Evolutionary conservation across 2,888 invertebrate genomes (phyloP).

Genomic region (Alviniconcha strummeri): DNA sequence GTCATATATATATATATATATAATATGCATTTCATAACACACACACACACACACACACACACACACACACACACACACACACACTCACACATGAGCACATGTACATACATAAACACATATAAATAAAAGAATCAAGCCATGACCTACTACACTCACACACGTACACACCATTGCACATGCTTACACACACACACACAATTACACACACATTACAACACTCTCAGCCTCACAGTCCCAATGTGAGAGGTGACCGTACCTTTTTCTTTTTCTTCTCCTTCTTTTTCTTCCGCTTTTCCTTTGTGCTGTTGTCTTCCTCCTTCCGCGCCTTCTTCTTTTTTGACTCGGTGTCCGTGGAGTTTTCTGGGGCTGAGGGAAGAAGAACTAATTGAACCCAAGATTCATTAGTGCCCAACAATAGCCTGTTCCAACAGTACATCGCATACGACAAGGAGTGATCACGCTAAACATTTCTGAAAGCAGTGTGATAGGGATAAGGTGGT

Average conservation of each 20-base stretch:
- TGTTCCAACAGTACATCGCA: too few relatives aligned
- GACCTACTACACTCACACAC: too few relatives aligned
- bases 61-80: neutral
- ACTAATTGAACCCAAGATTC: too few relatives aligned
- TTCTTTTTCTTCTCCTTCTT: slow-evolving; percentile 36
- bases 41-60: neutral
- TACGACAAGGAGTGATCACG: neutral
- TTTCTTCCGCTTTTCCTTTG: slow-evolving; percentile 33
- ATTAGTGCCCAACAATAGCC: too few relatives aligned
- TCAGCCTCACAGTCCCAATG: too few relatives aligned
- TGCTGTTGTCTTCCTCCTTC: slow-evolving; percentile 31
- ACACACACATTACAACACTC: too few relatives aligned
- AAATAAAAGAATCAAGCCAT: too few relatives aligned
- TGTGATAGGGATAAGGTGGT: too few relatives aligned
- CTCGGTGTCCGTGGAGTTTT: slow-evolving; percentile 40
- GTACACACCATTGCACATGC: too few relatives aligned
- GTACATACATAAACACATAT: neutral
- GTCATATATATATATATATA: too few relatives aligned
- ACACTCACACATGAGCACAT: neutral
- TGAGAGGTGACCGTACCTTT: neutral
- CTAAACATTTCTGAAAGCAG: neutral
- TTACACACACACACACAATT: too few relatives aligned
- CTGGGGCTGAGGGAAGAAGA: slow-evolving; percentile 36
- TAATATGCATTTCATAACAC: neutral
- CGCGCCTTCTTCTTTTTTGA: slow-evolving; percentile 30